These are phyloP conservation scores for Notamacropus eugenii DNA, from an alignment of 2,797 vertebrate genomes.

Conservation along the genomic window DNA sequence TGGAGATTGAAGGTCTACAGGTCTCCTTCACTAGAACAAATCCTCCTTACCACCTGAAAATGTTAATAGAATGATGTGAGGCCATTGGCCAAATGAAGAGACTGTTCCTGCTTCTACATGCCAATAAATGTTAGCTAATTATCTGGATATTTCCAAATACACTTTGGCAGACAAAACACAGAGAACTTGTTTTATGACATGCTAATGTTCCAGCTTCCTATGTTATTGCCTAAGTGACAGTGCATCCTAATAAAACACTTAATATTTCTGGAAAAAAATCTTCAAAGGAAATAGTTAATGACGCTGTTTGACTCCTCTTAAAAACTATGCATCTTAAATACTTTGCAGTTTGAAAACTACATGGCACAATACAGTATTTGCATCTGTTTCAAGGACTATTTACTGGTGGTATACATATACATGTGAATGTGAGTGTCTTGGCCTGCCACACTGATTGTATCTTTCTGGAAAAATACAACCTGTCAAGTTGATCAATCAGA, in stretches of 20 bases:
- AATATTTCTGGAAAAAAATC: slow-evolving; percentile 52
- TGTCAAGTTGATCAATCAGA: background rate
- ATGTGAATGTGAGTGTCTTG: background rate
- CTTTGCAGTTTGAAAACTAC: slow-evolving; percentile 43
- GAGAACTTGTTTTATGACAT: background rate
- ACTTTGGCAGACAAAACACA: slow-evolving; percentile 34
- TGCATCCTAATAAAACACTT: slow-evolving; percentile 43
- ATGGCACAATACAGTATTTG: background rate
- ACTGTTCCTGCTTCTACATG: slow-evolving; percentile 37
- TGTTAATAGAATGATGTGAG: slow-evolving; percentile 32
- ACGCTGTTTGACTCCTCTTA: slow-evolving; percentile 45
- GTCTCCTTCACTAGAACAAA: background rate
- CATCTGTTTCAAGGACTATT: slow-evolving; percentile 14
- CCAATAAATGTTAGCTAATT: slow-evolving; percentile 19
- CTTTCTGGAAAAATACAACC: slow-evolving; percentile 22
- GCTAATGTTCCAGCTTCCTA: background rate
- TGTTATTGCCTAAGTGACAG: slow-evolving; percentile 5
- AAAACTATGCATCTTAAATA: slow-evolving; percentile 41
- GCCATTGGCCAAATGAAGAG: slow-evolving; percentile 53
- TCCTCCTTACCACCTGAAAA: background rate
- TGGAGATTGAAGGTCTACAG: background rate
- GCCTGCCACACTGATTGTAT: background rate
- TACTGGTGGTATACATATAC: background rate
- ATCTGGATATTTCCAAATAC: slow-evolving; percentile 30
- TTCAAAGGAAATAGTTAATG: slow-evolving; percentile 57